A percentile compares a stretch with the other conserved stretches of the same genome.
These are phyloP conservation scores for Cebuella pygmaea DNA, from an alignment of 2,797 vertebrate species.

Conservation along the genomic window DNA sequence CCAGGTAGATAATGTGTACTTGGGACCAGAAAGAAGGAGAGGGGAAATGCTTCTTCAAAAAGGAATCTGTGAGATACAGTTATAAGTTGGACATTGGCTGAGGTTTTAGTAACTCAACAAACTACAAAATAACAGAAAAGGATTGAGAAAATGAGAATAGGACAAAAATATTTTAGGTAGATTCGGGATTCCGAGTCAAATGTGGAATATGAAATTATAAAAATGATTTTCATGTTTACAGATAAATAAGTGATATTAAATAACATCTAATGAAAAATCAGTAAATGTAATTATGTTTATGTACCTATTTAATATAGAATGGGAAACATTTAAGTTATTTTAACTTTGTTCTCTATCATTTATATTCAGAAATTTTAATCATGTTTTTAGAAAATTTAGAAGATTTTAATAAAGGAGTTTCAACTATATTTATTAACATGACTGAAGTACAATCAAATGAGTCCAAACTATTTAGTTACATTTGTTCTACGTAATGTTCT, in stretches of 20 bases:
- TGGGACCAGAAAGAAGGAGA: background rate
- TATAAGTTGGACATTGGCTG: background rate
- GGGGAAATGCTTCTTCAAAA: background rate
- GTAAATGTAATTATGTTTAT: background rate
- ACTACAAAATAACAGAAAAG: background rate
- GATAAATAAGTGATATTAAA: background rate
- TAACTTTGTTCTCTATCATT: background rate
- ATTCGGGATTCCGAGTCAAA: background rate
- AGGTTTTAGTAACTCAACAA: background rate
- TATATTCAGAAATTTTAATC: background rate
- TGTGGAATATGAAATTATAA: background rate
- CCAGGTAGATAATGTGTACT: background rate
- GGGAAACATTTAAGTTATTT: background rate
- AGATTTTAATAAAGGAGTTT: background rate
- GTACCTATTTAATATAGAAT: background rate
- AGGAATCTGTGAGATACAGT: background rate
- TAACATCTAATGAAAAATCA: background rate
- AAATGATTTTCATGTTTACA: background rate
- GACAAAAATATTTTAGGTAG: background rate
- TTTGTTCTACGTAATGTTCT: background rate
- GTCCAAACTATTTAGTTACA: background rate
- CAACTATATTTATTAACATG: background rate
- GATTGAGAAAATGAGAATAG: background rate
- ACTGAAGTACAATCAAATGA: background rate
- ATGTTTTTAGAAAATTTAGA: background rate